Evolutionary conservation across 2,888 invertebrate species (phyloP).

Genomic region (Ennomos erosarius): DNA sequence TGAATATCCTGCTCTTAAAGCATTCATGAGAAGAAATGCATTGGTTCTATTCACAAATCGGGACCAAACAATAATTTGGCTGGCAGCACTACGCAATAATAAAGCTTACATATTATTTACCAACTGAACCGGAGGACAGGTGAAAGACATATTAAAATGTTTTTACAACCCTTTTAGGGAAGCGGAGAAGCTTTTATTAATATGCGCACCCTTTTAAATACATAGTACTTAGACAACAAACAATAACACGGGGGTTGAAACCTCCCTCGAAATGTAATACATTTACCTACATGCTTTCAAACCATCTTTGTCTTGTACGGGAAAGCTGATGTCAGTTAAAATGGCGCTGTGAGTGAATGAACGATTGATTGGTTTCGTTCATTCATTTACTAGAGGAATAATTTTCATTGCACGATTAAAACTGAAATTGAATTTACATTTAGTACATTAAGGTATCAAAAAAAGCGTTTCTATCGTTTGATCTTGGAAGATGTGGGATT

Average conservation of each 20-base stretch:
- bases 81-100: too few species aligned
- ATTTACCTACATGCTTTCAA: conserved; percentile 38
- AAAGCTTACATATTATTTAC: background rate
- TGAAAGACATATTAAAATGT: conserved; percentile 6
- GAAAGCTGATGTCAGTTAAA: conserved; percentile 34
- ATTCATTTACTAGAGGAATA: too few species aligned
- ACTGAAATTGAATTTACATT: too few species aligned
- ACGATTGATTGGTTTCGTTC: background rate
- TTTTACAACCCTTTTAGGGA: conserved; percentile 14
- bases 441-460: too few species aligned
- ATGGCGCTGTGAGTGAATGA: conserved; percentile 32
- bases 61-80: too few species aligned
- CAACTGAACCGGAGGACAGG: conserved; percentile 6
- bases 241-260: conserved; percentile 18
- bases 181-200: conserved; percentile 21
- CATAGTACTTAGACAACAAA: conserved; percentile 25
- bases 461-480: too few species aligned
- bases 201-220: conserved; percentile 28
- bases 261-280: conserved; percentile 40
- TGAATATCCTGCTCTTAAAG: too few species aligned
- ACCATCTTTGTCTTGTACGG: conserved; percentile 34
- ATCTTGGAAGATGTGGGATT: background rate
- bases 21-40: too few species aligned
- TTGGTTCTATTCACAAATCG: too few species aligned
- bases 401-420: too few species aligned